Conservation (phyloP, 2,113 vertebrate species). For the Polyodon spathula region DNA sequence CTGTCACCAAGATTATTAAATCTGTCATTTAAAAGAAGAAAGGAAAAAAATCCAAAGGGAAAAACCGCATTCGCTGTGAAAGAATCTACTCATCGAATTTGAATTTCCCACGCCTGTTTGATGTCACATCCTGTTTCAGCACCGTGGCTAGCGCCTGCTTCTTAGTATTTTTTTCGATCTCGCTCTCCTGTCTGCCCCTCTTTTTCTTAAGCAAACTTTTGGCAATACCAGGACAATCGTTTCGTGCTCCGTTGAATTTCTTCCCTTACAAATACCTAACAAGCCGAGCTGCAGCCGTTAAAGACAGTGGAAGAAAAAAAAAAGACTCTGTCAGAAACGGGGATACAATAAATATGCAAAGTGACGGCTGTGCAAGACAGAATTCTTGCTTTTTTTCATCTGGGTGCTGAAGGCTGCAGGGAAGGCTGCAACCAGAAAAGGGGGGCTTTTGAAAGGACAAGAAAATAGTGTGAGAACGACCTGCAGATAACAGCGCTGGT, state of each 20-base stretch:
- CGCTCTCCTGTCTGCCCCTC: slow-evolving; percentile 37
- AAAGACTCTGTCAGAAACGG: slow-evolving; percentile 34
- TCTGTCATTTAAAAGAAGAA: not conserved
- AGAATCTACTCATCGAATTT: slow-evolving; percentile 35
- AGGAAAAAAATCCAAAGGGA: not conserved
- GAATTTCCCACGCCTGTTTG: slow-evolving; percentile 67
- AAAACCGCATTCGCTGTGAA: not conserved
- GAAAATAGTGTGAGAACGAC: slow-evolving; percentile 37
- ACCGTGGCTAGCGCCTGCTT: slow-evolving; percentile 54
- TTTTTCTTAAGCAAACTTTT: slow-evolving; percentile 65
- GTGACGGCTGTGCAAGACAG: slow-evolving; percentile 56
- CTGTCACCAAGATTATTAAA: not conserved
- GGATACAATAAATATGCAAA: slow-evolving; percentile 70
- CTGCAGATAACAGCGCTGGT: slow-evolving; percentile 66
- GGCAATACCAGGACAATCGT: slow-evolving; percentile 45
- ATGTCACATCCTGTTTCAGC: slow-evolving; percentile 74
- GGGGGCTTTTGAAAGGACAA: slow-evolving; percentile 36
- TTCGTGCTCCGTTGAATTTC: slow-evolving; percentile 37
- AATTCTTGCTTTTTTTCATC: slow-evolving; percentile 53
- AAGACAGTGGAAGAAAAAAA: slow-evolving; percentile 28
- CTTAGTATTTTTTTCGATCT: slow-evolving; percentile 36
- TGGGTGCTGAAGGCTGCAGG: slow-evolving; percentile 54
- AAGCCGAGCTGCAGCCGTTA: slow-evolving; percentile 40
- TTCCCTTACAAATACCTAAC: slow-evolving; percentile 37
- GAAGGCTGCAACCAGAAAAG: slow-evolving; percentile 30